Percentiles rank a stretch among this genome's conserved stretches.
These are phyloP conservation scores for Limnephilus lunatus DNA, from an alignment of 2,888 invertebrate genomes.

Conservation along the genomic window DNA sequence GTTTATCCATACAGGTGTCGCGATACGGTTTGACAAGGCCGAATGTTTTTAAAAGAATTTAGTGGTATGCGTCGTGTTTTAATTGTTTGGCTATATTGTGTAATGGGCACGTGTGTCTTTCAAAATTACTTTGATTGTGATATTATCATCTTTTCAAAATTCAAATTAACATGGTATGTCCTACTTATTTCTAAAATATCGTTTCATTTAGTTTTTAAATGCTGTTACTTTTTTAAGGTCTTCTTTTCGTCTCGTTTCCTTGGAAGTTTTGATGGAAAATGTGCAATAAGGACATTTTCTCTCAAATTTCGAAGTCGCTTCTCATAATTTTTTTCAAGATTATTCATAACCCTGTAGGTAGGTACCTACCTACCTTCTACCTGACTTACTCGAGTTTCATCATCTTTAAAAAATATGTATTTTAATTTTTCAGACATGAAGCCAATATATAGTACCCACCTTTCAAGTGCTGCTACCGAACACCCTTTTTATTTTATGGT, in stretches of 20 bases:
- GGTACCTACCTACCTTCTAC: too few species aligned
- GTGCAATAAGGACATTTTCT: background rate
- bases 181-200: background rate
- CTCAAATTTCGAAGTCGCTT: background rate
- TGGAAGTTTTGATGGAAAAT: background rate
- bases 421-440: too few species aligned
- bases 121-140: background rate
- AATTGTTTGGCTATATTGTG: background rate
- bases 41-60: background rate
- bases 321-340: background rate
- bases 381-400: too few species aligned
- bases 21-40: background rate
- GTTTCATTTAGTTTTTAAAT: background rate
- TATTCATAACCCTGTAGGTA: too few species aligned
- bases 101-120: background rate
- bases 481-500: too few species aligned
- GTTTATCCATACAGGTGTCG: slow-evolving; percentile 6
- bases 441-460: too few species aligned
- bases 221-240: background rate
- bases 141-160: background rate
- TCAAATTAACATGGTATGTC: background rate
- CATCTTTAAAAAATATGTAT: too few species aligned
- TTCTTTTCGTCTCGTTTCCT: background rate
- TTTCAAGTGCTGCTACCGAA: too few species aligned
- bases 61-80: background rate